Base-by-base conservation (phyloP, 53 echinoderm and acorn worm species). In the Mesocentrotus franciscanus region DNA sequence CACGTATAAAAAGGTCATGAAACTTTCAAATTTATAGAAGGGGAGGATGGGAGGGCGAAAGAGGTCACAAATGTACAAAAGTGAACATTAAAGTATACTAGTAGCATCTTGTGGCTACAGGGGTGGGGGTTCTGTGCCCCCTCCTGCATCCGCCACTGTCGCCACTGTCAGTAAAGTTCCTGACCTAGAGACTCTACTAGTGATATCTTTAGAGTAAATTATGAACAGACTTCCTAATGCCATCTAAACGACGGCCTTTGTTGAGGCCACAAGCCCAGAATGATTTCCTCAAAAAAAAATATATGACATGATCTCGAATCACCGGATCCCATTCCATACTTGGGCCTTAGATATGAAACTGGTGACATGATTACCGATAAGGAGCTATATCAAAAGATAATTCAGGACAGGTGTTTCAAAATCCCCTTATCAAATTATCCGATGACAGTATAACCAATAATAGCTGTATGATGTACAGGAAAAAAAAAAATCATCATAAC, bases 151-250 rank as follows among this genome's bases (percentile, higher is more conserved):
- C 16, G 18, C 36, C 18, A 5, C 35, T 35, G 35, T 11, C 78
- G 11, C 34, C n/a, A n/a, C 35, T 72, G 72, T 72, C 6, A 9
- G 27, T 29, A 79, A 6, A 79, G 79, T 79, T 79, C 79, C 4
- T 79, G 79, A 6, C 13, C 79, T 36, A 17, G 61, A 61, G 39
- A 79, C 79, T 36, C 79, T 20, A 81, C 81, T 81, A 7, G 18
- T 87, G 58, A 58, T 55, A 84, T 84, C 84, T 20, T 75, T 75
- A 18, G 8, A 33, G 33, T 12, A 32, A 49, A 84, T 87, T 87
- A 87, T 10, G 58, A 58, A 58, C 33, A 87, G 87, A 58, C 87
- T 87, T 87, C 87, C 87, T 87, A 58, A 57, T 87, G 58, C 26
- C 87, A 81, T 42, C 7, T 16, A n/a, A 12, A 33, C 7, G 39